Conservation (phyloP, 2,888 invertebrate genomes). For the Metallyticus violacea region DNA sequence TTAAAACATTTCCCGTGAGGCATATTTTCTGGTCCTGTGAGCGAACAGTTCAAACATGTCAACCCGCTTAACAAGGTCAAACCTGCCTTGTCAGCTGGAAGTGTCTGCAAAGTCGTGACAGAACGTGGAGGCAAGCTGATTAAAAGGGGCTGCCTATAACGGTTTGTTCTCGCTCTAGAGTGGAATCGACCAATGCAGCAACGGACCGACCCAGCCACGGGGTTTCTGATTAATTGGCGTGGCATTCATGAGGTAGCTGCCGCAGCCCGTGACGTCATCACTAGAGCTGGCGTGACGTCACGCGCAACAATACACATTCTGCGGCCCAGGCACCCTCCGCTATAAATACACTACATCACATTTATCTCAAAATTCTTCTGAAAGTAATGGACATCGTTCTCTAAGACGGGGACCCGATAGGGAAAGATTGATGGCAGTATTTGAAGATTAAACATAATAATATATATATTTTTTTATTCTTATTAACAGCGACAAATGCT, state of each 20-base stretch:
- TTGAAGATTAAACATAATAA: no score
- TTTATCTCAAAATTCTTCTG: no score
- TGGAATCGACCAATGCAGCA: background rate
- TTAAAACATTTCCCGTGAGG: background rate
- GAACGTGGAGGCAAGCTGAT: background rate
- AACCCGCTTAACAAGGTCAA: background rate
- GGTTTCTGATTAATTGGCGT: background rate
- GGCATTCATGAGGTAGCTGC: background rate
- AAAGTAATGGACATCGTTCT: no score
- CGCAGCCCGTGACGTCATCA: background rate
- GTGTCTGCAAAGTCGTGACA: no score
- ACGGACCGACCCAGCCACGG: background rate
- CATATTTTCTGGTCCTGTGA: background rate
- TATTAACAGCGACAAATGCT: no score
- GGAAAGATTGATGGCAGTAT: no score
- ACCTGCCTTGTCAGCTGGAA: background rate
- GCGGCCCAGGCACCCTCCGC: no score
- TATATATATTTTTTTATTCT: no score
- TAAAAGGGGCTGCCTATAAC: background rate
- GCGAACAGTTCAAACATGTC: background rate
- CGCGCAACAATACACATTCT: no score
- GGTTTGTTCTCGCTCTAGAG: background rate
- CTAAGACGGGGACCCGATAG: no score
- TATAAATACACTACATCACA: no score
- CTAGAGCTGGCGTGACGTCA: background rate